Percentiles rank a stretch among this genome's conserved stretches.
These are phyloP conservation scores for Anodontia alba DNA, from an alignment of 2,888 invertebrate species.

Conservation along the genomic window DNA sequence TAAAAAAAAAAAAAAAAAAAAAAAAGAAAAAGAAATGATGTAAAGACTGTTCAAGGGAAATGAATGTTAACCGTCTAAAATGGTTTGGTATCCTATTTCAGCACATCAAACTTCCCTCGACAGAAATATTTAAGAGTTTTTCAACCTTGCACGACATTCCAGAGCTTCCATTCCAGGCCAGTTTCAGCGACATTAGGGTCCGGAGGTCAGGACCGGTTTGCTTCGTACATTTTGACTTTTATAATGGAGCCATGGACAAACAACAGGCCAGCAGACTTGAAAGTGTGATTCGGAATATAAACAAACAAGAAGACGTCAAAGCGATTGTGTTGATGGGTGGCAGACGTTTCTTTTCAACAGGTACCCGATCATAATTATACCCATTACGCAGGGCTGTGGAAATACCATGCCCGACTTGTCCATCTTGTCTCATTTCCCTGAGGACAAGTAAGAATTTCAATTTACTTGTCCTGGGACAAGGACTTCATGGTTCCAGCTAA, in stretches of 20 bases:
- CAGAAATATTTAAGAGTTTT: background rate
- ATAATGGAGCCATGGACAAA: slow-evolving; percentile 54
- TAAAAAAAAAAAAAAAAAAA: no score
- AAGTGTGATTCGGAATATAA: slow-evolving; percentile 11
- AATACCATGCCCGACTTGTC: no score
- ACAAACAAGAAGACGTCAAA: slow-evolving; percentile 24
- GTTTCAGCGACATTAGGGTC: slow-evolving; percentile 26
- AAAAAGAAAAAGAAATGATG: no score
- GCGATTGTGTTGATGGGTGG: slow-evolving; percentile 53
- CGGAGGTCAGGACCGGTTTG: slow-evolving; percentile 19
- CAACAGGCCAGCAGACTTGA: slow-evolving; percentile 35
- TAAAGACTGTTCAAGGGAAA: no score
- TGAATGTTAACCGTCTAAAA: no score
- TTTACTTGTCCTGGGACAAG: no score
- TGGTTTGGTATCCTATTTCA: no score
- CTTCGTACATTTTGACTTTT: slow-evolving; percentile 50
- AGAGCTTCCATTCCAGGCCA: background rate
- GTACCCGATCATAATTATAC: background rate
- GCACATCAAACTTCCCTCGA: background rate
- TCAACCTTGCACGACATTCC: background rate
- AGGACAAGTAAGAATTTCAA: no score
- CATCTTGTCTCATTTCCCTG: no score
- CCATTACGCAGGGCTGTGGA: no score
- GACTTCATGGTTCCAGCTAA: no score
- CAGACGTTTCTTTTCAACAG: slow-evolving; percentile 46